Base-by-base conservation (phyloP, 2,888 invertebrate species). In the Neoscelio sp. region DNA sequence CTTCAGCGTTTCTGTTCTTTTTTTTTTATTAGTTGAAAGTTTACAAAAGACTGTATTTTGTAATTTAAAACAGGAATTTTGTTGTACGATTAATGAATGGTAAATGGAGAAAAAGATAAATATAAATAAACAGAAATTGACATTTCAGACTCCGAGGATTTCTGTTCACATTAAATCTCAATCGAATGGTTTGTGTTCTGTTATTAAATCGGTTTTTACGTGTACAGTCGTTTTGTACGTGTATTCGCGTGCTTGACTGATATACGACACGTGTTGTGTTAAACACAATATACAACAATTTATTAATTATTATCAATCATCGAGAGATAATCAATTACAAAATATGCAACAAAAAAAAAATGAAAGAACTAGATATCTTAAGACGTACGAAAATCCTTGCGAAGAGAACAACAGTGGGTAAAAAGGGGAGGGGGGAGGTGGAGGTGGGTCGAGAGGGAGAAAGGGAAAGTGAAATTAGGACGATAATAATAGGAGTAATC, bases 371-470 rank as follows among this genome's bases (percentile, higher is more conserved):
- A 70, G 42, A 64, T 35, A 70, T 70, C 30, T 86, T 86, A 85
- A 85, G 85, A 85, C 82, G 82, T 82, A 82, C 84, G 82, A 85
- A 85, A 86, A 83, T 84, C 85, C 84, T 87, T 86, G 87, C 85
- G 85, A 88, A 87, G 87, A 88, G 86, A 88, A 87, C 86, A 88
- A 88, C 82, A 85, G 83, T 83, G 82, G 83, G 82, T 82, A 82
- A 78, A 81, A 50, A 42, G 42, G 71, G 10, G 15, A 15, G 46
- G 3, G 30, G n/a, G 2, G 17, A 13, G 65, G 12, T 40, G 28
- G 15, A 40, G 33, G 33, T 12, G 20, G 30, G 13, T 46, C n/a
- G n/a, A n/a, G n/a, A n/a, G 15, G 13, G 82, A 76, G 73, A 70
- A 67, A 82, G 79, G 65, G 79, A 79, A 62, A 60, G 48, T 18